These are phyloP conservation scores for Cloeon dipterum DNA, from an alignment of 2,888 invertebrate species.

Conservation along the genomic window DNA sequence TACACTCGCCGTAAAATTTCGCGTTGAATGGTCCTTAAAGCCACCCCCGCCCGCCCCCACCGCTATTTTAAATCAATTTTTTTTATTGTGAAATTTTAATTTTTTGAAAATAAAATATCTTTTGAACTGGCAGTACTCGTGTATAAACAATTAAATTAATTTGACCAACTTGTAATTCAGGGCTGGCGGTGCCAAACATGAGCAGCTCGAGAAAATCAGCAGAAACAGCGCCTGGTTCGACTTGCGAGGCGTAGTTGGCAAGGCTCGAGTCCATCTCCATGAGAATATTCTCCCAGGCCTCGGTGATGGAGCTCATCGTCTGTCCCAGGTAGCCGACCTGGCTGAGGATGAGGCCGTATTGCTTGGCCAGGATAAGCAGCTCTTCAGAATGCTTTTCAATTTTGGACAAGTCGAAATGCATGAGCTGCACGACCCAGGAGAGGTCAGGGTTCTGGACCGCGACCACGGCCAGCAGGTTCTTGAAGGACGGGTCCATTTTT, in stretches of 20 bases:
- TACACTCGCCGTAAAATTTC: too few relatives aligned
- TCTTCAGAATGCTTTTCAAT: slow-evolving; percentile 41
- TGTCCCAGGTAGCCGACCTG: slow-evolving; percentile 44
- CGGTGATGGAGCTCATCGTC: slow-evolving; percentile 58
- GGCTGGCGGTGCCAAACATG: slow-evolving; percentile 60
- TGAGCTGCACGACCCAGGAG: too few relatives aligned
- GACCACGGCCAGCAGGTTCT: slow-evolving; percentile 38
- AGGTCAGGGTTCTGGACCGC: slow-evolving; percentile 1
- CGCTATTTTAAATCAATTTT: too few relatives aligned
- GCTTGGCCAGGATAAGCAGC: slow-evolving; percentile 45
- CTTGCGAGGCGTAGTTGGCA: slow-evolving; percentile 61
- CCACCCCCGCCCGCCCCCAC: too few relatives aligned
- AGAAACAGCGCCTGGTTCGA: slow-evolving; percentile 58
- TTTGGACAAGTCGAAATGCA: slow-evolving; percentile 31
- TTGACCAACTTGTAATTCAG: slow-evolving; percentile 50
- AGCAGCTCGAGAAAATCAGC: slow-evolving; percentile 79
- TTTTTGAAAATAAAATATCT: too few relatives aligned
- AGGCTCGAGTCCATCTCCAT: slow-evolving; percentile 87
- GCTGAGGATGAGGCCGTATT: slow-evolving; percentile 47
- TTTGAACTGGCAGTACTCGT: too few relatives aligned
- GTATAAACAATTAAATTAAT: too few relatives aligned
- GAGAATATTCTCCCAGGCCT: slow-evolving; percentile 86
- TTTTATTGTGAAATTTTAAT: too few relatives aligned
- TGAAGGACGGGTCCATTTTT: slow-evolving; percentile 44
- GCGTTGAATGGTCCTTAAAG: too few relatives aligned